Evolutionary conservation across 2,888 invertebrate genomes (phyloP).

Genomic region (Apotomis betuletana): DNA sequence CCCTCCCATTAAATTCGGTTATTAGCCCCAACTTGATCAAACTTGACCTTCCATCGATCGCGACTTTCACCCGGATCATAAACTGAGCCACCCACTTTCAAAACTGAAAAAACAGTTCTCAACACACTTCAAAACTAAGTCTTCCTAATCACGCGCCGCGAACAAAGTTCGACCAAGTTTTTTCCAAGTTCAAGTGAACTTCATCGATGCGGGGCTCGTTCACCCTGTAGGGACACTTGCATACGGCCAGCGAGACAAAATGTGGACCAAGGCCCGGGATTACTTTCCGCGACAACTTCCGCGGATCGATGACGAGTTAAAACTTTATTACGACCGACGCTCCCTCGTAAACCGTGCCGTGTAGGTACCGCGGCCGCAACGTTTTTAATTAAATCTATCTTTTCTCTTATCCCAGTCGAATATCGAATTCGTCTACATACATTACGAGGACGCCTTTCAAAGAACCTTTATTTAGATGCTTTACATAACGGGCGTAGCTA

Average conservation of each 20-base stretch:
- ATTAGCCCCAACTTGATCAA: slow-evolving; percentile 80
- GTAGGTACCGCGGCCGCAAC: slow-evolving; percentile 48
- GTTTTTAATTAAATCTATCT: slow-evolving; percentile 51
- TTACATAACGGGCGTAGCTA: slow-evolving; percentile 79
- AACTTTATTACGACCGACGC: slow-evolving; percentile 73
- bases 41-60: slow-evolving; percentile 82
- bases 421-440: slow-evolving; percentile 43
- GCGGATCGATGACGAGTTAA: slow-evolving; percentile 78
- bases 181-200: slow-evolving; percentile 81
- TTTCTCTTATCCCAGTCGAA: slow-evolving; percentile 21
- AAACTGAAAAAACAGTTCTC: slow-evolving; percentile 81
- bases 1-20: slow-evolving; percentile 78
- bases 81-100: slow-evolving; percentile 83
- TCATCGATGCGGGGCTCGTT: slow-evolving; percentile 82
- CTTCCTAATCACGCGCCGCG: slow-evolving; percentile 83
- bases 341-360: slow-evolving; percentile 65
- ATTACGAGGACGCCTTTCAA: slow-evolving; percentile 52
- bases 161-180: slow-evolving; percentile 78
- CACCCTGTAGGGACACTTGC: slow-evolving; percentile 82
- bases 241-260: slow-evolving; percentile 80
- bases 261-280: slow-evolving; percentile 81
- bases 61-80: slow-evolving; percentile 83
- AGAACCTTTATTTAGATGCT: slow-evolving; percentile 74
- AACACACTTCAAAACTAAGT: slow-evolving; percentile 83
- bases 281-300: slow-evolving; percentile 79